A percentile compares a stretch with the other conserved stretches of the same genome.
phyloP scores from a whole-genome alignment of 2,113 vertebrate species.

The Numenius arquata region DNA sequence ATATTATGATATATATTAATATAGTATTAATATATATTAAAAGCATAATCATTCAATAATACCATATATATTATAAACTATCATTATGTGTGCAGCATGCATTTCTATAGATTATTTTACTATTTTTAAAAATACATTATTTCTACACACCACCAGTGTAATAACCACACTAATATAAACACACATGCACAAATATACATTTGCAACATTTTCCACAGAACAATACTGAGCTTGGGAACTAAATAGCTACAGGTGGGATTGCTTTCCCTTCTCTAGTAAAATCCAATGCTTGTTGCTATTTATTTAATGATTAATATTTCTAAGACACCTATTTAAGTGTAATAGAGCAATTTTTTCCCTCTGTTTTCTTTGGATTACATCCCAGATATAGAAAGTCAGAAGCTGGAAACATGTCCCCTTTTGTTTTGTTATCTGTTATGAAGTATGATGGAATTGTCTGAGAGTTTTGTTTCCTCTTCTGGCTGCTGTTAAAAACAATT shows the following conservation, averaged over 20 bases:
- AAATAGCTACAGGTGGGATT: neutral
- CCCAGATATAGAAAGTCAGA: constrained; percentile 32
- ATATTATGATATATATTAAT: neutral
- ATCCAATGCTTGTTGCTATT: constrained; percentile 51
- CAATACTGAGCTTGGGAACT: constrained; percentile 4
- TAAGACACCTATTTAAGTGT: constrained; percentile 25
- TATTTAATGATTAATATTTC: constrained; percentile 67
- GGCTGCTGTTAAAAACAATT: neutral
- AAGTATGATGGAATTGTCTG: neutral
- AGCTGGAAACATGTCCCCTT: neutral
- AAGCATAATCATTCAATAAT: no score
- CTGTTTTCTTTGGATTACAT: constrained; percentile 39
- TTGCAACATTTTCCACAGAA: constrained; percentile 43
- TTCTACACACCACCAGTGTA: neutral
- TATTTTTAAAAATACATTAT: neutral
- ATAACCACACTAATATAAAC: no score
- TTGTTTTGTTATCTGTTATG: constrained; percentile 9
- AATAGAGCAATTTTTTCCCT: constrained; percentile 18
- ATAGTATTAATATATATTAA: neutral
- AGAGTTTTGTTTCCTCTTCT: neutral
- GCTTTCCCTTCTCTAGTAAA: constrained; percentile 10
- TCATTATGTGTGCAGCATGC: neutral
- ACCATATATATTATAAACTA: no score
- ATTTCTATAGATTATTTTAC: neutral
- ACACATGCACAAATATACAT: neutral